Conservation (phyloP, 2,797 vertebrate species). For the Pteropus rufus region DNA sequence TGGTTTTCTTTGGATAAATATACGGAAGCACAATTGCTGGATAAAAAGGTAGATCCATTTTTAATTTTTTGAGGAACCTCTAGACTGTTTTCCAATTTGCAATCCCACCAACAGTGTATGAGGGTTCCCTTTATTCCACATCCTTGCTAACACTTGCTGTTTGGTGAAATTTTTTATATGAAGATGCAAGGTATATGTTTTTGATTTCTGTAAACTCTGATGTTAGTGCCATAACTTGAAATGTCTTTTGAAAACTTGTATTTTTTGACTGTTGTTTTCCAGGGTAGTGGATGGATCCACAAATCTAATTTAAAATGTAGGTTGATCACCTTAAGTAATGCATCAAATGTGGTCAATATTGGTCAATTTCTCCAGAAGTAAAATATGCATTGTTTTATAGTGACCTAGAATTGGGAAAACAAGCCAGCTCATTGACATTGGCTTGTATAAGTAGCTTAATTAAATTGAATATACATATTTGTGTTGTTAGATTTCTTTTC, state of each 20-base stretch:
- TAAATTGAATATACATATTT: not conserved
- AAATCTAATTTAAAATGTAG: conserved; percentile 27
- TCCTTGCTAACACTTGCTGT: not conserved
- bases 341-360: not conserved
- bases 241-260: not conserved
- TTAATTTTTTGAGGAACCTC: too few relatives aligned
- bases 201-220: not conserved
- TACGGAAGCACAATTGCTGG: too few relatives aligned
- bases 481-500: not conserved
- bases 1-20: too few relatives aligned
- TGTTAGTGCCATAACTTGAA: not conserved
- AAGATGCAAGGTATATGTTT: not conserved
- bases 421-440: not conserved
- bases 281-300: not conserved
- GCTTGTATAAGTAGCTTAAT: not conserved
- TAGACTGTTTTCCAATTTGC: too few relatives aligned
- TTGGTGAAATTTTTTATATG: not conserved
- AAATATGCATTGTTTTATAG: not conserved
- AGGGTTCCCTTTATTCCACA: too few relatives aligned
- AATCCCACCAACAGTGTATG: too few relatives aligned
- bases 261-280: not conserved
- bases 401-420: not conserved
- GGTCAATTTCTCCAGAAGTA: conserved; percentile 17
- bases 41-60: too few relatives aligned
- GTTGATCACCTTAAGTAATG: not conserved